A percentile compares a stretch with the other conserved stretches of the same genome.
Conservation (phyloP, 2,113 vertebrate species). For the Corydoras maculifer region DNA sequence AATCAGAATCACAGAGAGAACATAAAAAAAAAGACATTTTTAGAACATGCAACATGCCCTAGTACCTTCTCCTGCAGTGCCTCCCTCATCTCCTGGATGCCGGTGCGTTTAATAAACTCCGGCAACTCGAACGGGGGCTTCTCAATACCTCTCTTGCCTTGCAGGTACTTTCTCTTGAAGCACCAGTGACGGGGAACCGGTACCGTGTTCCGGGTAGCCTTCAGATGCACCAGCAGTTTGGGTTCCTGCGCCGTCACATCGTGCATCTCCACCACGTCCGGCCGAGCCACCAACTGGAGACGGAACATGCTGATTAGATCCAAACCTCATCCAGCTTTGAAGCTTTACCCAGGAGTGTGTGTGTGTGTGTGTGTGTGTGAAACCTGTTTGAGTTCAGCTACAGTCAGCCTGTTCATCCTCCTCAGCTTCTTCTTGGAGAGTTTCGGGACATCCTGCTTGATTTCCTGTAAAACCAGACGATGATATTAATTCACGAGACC, state of each 20-base stretch:
- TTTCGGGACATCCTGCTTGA: slow-evolving; percentile 76
- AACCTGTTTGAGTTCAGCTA: slow-evolving; percentile 95
- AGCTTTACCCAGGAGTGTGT: no score
- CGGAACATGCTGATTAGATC: no score
- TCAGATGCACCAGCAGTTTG: slow-evolving; percentile 86
- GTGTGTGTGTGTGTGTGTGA: background rate
- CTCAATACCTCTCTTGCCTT: slow-evolving; percentile 90
- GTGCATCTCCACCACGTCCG: slow-evolving; percentile 93
- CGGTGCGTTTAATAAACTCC: slow-evolving; percentile 86
- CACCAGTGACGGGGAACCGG: slow-evolving; percentile 80
- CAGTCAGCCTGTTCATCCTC: slow-evolving; percentile 87
- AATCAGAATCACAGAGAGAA: no score
- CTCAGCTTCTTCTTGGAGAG: slow-evolving; percentile 93
- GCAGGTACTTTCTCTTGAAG: slow-evolving; percentile 74
- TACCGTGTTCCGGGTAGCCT: slow-evolving; percentile 87
- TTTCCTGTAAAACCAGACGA: slow-evolving; percentile 60
- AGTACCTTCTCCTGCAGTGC: slow-evolving; percentile 87
- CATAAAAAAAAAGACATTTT: background rate
- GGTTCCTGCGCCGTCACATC: slow-evolving; percentile 89
- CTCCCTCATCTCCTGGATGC: slow-evolving; percentile 94
- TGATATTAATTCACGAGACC: no score
- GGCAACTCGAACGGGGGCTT: slow-evolving; percentile 89
- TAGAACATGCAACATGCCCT: background rate
- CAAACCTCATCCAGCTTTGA: no score
- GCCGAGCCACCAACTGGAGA: slow-evolving; percentile 78